These are phyloP conservation scores for Apamea anceps DNA, from an alignment of 2,888 invertebrate genomes.

Conservation along the genomic window DNA sequence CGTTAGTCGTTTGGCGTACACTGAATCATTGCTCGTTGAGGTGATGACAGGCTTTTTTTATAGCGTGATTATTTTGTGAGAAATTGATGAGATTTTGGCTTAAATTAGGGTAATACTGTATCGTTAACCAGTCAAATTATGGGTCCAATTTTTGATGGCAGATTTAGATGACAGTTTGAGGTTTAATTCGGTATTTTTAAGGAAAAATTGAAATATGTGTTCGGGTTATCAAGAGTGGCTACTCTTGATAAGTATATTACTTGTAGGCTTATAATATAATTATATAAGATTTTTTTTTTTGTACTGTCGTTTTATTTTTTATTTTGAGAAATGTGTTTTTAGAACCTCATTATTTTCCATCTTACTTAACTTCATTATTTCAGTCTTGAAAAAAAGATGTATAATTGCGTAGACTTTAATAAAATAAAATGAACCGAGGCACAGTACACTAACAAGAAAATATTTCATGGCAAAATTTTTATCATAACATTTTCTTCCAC, in stretches of 20 bases:
- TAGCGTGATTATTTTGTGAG: conserved; percentile 21
- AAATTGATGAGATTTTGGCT: conserved; percentile 8
- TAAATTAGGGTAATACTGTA: neutral
- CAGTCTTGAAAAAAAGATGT: neutral
- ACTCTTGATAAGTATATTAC: no score
- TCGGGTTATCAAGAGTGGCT: neutral
- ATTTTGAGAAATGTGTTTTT: neutral
- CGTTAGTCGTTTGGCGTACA: conserved; percentile 11
- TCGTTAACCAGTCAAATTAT: conserved; percentile 30
- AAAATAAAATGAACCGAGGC: neutral
- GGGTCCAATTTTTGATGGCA: neutral
- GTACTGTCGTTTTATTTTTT: neutral
- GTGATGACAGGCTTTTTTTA: conserved; percentile 28
- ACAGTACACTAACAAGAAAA: conserved; percentile 2
- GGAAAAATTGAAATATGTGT: neutral
- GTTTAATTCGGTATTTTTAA: neutral
- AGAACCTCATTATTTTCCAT: neutral
- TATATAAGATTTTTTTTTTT: neutral
- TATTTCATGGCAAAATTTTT: neutral
- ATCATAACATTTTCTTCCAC: conserved; percentile 27
- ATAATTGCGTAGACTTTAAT: neutral
- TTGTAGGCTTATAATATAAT: no score
- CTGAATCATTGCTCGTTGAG: conserved; percentile 25
- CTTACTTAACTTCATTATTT: neutral
- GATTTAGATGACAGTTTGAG: neutral